Evolutionary conservation across 2,888 invertebrate genomes (phyloP).

Genomic region (Cantharis flavilabris): DNA sequence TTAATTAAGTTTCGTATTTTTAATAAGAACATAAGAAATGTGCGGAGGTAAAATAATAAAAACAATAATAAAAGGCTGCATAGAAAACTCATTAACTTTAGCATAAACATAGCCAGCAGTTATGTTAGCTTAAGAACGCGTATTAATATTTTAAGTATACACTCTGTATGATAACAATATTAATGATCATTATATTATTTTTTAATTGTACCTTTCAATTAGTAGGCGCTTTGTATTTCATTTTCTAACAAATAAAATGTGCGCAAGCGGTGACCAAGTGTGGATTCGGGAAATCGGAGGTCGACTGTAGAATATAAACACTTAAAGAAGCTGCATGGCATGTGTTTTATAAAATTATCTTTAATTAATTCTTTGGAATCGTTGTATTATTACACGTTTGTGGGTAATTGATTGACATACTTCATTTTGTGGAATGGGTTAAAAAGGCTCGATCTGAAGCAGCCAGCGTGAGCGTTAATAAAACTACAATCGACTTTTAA

Average conservation of each 20-base stretch:
- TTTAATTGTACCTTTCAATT: not conserved
- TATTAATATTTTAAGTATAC: not conserved
- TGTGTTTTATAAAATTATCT: not conserved
- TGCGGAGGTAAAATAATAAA: not conserved
- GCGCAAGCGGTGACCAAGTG: not conserved
- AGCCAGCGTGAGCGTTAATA: not conserved
- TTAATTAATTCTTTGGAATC: not conserved
- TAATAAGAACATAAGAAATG: not conserved
- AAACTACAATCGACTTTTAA: not conserved
- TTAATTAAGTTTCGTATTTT: not conserved
- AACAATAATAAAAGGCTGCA: not conserved
- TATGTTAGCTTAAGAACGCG: not conserved
- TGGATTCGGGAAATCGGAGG: not conserved
- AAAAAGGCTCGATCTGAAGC: not conserved
- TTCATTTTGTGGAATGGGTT: not conserved
- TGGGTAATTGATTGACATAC: not conserved
- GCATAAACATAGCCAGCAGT: not conserved
- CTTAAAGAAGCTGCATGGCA: not conserved
- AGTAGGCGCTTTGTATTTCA: not conserved
- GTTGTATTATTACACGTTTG: not conserved
- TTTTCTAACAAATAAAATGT: not conserved
- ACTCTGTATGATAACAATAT: not conserved
- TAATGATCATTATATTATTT: not conserved
- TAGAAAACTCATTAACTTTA: not conserved
- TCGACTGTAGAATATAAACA: not conserved